Percentiles rank a stretch among this genome's conserved stretches.
phyloP scores from a whole-genome alignment of 2,888 invertebrate species.

The Vesta saturnalis region DNA sequence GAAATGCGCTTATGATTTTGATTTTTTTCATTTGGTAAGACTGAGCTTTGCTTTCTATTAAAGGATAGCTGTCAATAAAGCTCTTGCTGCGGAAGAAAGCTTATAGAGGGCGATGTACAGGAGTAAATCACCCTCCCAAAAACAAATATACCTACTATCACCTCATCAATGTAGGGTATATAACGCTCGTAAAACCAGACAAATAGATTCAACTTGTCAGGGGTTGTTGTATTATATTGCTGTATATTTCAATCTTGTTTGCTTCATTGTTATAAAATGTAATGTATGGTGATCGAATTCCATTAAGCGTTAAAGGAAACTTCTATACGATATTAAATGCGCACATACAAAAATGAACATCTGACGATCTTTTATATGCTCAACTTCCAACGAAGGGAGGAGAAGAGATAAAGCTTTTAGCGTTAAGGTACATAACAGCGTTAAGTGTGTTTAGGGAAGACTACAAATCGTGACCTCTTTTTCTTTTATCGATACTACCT shows the following conservation, averaged over 20 bases:
- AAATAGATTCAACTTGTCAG: conserved; percentile 38
- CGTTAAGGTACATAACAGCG: not conserved
- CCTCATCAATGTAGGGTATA: conserved; percentile 36
- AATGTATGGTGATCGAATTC: conserved; percentile 23
- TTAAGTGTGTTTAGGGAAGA: not conserved
- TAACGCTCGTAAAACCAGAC: conserved; percentile 34
- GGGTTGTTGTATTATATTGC: conserved; percentile 33
- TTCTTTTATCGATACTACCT: not conserved
- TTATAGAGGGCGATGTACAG: conserved; percentile 8
- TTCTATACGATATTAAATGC: no score
- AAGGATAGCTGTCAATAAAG: not conserved
- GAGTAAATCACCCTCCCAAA: conserved; percentile 18
- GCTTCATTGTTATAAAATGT: conserved; percentile 24
- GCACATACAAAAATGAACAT: conserved; percentile 5
- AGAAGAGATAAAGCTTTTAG: not conserved
- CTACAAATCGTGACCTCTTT: conserved; percentile 9
- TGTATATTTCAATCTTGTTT: conserved; percentile 36
- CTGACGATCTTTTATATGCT: not conserved
- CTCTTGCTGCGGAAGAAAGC: not conserved
- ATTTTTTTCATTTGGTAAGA: not conserved
- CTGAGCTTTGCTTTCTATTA: not conserved
- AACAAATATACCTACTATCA: conserved; percentile 33
- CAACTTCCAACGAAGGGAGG: not conserved
- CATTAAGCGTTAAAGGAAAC: conserved; percentile 12
- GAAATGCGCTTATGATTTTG: not conserved